Conservation (phyloP, 2,888 invertebrate species). For the Bembecia ichneumoniformis region DNA sequence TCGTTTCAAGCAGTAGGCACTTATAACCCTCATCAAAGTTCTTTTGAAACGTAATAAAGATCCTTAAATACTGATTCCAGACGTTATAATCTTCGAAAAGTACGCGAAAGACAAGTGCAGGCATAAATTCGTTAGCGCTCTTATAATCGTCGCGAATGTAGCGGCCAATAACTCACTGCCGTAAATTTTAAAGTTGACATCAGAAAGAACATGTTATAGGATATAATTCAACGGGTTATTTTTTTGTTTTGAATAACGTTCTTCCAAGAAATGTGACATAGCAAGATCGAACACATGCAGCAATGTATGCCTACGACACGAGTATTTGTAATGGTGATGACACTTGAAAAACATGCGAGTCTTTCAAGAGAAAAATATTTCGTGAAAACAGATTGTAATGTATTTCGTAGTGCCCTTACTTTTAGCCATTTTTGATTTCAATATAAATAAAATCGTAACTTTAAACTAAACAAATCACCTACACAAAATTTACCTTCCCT, state of each 20-base stretch:
- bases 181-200: slow-evolving; percentile 71
- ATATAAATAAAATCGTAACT: too few species aligned
- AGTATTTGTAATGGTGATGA: background rate
- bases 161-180: slow-evolving; percentile 56
- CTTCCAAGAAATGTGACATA: slow-evolving; percentile 16
- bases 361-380: too few species aligned
- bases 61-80: slow-evolving; percentile 54
- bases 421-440: too few species aligned
- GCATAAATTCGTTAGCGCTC: slow-evolving; percentile 67
- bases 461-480: too few species aligned
- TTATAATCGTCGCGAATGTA: slow-evolving; percentile 62
- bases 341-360: background rate
- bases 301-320: background rate
- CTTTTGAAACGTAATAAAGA: slow-evolving; percentile 54
- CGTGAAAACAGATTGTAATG: too few species aligned
- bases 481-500: too few species aligned
- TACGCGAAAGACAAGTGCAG: slow-evolving; percentile 46
- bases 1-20: slow-evolving; percentile 9
- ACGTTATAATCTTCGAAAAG: slow-evolving; percentile 52
- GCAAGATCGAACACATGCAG: background rate
- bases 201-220: slow-evolving; percentile 67
- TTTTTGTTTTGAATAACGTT: slow-evolving; percentile 46
- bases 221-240: slow-evolving; percentile 43
- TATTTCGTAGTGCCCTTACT: too few species aligned
- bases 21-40: slow-evolving; percentile 46